Evolutionary conservation across 2,113 vertebrate species (phyloP), one percentile per base, ranked within the genome.

Genomic region (Salvelinus namaycush): DNA sequence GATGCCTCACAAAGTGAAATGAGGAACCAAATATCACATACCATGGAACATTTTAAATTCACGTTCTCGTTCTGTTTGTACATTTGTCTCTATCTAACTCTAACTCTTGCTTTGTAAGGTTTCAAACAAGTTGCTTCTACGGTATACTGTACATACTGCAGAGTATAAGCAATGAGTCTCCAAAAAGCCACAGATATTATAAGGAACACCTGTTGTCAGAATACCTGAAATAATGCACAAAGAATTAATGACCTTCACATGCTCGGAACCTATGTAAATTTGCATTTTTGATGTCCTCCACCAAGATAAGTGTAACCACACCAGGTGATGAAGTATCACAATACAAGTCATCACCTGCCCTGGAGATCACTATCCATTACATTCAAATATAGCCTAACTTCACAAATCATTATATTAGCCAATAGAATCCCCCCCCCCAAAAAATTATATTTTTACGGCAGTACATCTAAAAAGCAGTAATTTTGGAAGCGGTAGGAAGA

Each of bases 401-500:
- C 70, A 34, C 65, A 73, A 84, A 85, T 34, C 71, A 77, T 75
- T 44, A 66, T 14, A 12, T 1, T 29, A 68, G 20, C 20, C 16
- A 5, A 27, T n/a, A 67, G 70, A 48, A 86, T 74, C 74, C 69
- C 34, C 60, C 34, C 71, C 34, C 65, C 48, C 20, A 27, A 26
- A 67, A 76, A 73, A 73, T 1, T 62, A 13, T 27, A 18, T 24
- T 75, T 65, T 22, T 79, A 66, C 16, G 34, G 34, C 34, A 64
- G 59, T 74, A 5, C 70, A 72, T 82, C 79, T 80, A 76, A 2
- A 75, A 79, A 80, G 82, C 83, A 76, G 68, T 69, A 70, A 82
- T 86, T 77, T 27, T 24, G 48, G 20, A 51, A 67, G 71, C 68
- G 24, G 65, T 39, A 77, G 72, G 51, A 77, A 72, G 68, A 64